These are phyloP conservation scores for Hemiprocne comata DNA, from an alignment of 2,113 vertebrate species.

Conservation along the genomic window DNA sequence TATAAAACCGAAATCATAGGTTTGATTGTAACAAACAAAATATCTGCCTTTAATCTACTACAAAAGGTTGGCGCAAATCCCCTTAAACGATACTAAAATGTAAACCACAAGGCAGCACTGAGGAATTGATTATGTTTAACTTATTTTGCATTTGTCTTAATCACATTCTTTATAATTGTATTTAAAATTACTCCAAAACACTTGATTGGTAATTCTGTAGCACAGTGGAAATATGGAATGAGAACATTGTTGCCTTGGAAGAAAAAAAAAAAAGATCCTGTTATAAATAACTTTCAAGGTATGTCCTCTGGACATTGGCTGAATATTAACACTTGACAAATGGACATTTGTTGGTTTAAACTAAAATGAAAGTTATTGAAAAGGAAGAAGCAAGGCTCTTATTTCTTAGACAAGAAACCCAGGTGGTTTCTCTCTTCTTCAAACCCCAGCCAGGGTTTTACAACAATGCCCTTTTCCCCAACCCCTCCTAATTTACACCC, in stretches of 20 bases:
- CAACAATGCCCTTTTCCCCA: not conserved
- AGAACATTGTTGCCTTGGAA: conserved; percentile 43
- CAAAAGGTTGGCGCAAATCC: conserved; percentile 65
- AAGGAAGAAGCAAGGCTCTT: not conserved
- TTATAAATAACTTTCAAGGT: conserved; percentile 72
- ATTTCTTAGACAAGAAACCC: not conserved
- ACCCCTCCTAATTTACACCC: not conserved
- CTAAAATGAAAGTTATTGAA: conserved; percentile 50
- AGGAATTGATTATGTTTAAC: conserved; percentile 61
- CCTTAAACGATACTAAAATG: conserved; percentile 71
- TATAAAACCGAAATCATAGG: conserved; percentile 82
- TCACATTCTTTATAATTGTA: conserved; percentile 66
- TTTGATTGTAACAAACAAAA: conserved; percentile 88
- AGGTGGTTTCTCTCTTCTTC: not conserved
- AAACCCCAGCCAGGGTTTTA: not conserved
- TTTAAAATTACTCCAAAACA: conserved; percentile 67
- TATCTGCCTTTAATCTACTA: conserved; percentile 82
- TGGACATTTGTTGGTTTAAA: conserved; percentile 48
- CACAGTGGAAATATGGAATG: conserved; percentile 53
- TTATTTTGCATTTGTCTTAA: conserved; percentile 66
- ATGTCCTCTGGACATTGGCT: conserved; percentile 68
- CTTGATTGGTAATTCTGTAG: conserved; percentile 64
- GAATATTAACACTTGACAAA: conserved; percentile 71
- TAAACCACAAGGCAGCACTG: conserved; percentile 12
- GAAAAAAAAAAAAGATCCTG: not conserved